phyloP scores from a whole-genome alignment of 1,140 invertebrate genomes.

The Drosophila rhopaloa region DNA sequence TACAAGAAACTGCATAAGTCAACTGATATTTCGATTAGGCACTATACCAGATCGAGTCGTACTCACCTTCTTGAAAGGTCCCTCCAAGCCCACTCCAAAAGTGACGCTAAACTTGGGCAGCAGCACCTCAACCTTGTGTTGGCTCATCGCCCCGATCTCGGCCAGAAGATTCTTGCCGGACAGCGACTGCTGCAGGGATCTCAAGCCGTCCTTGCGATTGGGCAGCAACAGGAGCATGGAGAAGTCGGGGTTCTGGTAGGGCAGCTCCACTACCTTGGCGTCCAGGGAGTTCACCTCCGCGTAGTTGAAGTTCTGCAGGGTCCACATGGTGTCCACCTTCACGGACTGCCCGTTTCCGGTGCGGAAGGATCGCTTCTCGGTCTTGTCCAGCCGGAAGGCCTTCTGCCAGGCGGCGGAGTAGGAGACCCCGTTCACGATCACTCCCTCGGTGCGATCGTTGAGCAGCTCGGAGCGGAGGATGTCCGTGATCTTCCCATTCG shows the following conservation, averaged over 20 bases:
- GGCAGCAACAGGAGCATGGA: conserved; percentile 77
- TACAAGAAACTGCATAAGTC: background rate
- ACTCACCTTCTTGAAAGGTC: conserved; percentile 85
- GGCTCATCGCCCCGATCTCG: conserved; percentile 63
- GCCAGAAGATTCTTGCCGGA: conserved; percentile 82
- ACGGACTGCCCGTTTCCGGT: conserved; percentile 64
- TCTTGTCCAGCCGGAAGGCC: conserved; percentile 69
- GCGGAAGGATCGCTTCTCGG: conserved; percentile 59
- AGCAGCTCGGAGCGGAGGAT: conserved; percentile 66
- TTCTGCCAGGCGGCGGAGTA: conserved; percentile 76
- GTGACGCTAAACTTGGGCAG: conserved; percentile 89
- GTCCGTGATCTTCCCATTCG: conserved; percentile 69
- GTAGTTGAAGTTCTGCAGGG: conserved; percentile 73
- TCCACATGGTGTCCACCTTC: conserved; percentile 81
- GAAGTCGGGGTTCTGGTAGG: conserved; percentile 75
- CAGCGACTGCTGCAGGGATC: conserved; percentile 64
- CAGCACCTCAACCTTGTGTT: conserved; percentile 84
- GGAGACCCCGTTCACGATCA: conserved; percentile 72
- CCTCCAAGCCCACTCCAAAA: conserved; percentile 85
- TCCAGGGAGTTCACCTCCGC: conserved; percentile 68
- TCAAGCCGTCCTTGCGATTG: conserved; percentile 73
- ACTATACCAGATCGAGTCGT: background rate
- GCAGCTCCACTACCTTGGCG: conserved; percentile 76
- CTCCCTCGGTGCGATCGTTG: conserved; percentile 75
- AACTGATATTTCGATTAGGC: background rate